Evolutionary conservation across 53 echinoderm and acorn worm genomes (phyloP).

Genomic region (Echinometra lucunter): DNA sequence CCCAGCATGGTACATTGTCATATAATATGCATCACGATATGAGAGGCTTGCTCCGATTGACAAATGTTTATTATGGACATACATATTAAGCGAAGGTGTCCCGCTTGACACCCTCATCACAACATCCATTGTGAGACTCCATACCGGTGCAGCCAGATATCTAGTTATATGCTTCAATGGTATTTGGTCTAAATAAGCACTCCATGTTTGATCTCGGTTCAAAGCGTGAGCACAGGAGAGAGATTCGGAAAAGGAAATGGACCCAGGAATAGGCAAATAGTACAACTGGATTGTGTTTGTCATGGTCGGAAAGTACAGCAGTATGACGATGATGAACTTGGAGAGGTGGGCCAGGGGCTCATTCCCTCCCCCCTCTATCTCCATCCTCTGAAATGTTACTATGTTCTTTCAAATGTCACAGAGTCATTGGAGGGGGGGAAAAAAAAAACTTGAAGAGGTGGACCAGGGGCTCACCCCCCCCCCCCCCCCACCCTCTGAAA

Average conservation of each 20-base stretch:
- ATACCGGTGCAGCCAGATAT: not conserved
- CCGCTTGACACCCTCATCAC: constrained; percentile 2
- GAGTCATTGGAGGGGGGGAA: too few species aligned
- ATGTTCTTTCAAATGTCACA: too few species aligned
- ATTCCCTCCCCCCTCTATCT: not conserved
- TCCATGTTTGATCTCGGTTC: constrained; percentile 39
- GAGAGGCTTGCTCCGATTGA: not conserved
- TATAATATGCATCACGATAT: not conserved
- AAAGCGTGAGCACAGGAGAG: not conserved
- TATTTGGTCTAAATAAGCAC: constrained; percentile 53
- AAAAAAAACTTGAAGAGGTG: not conserved
- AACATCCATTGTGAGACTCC: constrained; percentile 19
- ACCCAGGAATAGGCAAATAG: constrained; percentile 28
- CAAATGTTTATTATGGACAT: constrained; percentile 34
- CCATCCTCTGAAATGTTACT: too few species aligned
- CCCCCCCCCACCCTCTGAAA: not conserved
- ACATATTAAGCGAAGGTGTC: constrained; percentile 28
- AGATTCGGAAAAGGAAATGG: constrained; percentile 48
- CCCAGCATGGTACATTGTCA: not conserved
- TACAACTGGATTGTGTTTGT: constrained; percentile 49
- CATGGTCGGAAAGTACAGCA: constrained; percentile 33
- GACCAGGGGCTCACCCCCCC: not conserved
- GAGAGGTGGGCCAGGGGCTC: not conserved
- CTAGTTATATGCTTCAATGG: constrained; percentile 47
- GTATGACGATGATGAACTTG: not conserved